Percentiles rank a stretch among this genome's conserved stretches.
Conservation (phyloP, 1,140 invertebrate species). For the Drepana arcuata region DNA sequence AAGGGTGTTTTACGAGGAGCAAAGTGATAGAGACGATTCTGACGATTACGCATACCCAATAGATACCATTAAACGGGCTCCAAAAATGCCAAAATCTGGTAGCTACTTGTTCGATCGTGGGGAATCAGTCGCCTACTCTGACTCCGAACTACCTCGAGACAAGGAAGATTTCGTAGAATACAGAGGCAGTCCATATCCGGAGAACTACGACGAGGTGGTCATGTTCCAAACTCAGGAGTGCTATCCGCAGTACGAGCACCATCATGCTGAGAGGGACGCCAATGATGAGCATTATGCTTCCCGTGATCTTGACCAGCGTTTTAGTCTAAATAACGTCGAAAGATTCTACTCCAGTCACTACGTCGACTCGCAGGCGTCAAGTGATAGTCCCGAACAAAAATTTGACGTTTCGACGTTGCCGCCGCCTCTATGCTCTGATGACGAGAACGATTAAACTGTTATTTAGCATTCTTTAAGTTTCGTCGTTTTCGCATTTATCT, state of each 20-base stretch:
- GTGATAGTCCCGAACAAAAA: constrained; percentile 75
- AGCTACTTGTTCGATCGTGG: constrained; percentile 60
- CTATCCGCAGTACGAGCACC: constrained; percentile 66
- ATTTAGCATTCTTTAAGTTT: constrained; percentile 7
- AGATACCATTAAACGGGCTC: constrained; percentile 68
- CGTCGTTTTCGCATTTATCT: constrained; percentile 12
- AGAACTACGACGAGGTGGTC: constrained; percentile 57
- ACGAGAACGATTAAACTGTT: constrained; percentile 71
- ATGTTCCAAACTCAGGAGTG: constrained; percentile 69
- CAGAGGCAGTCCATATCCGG: constrained; percentile 57
- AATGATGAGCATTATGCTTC: constrained; percentile 37
- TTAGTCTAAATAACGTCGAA: constrained; percentile 61
- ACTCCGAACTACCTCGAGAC: constrained; percentile 56
- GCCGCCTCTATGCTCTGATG: constrained; percentile 77
- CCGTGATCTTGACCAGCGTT: constrained; percentile 57
- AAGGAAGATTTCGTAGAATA: constrained; percentile 62
- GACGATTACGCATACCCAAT: constrained; percentile 67
- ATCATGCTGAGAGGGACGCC: constrained; percentile 26
- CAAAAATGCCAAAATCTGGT: constrained; percentile 53
- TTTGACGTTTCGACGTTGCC: constrained; percentile 79
- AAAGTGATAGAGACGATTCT: constrained; percentile 60
- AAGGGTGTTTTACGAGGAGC: constrained; percentile 45
- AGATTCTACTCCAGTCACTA: constrained; percentile 65
- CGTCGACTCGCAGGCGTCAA: constrained; percentile 63
- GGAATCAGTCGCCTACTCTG: constrained; percentile 59